Conservation (phyloP, 1,140 invertebrate genomes). For the Diorhabda carinulata region DNA sequence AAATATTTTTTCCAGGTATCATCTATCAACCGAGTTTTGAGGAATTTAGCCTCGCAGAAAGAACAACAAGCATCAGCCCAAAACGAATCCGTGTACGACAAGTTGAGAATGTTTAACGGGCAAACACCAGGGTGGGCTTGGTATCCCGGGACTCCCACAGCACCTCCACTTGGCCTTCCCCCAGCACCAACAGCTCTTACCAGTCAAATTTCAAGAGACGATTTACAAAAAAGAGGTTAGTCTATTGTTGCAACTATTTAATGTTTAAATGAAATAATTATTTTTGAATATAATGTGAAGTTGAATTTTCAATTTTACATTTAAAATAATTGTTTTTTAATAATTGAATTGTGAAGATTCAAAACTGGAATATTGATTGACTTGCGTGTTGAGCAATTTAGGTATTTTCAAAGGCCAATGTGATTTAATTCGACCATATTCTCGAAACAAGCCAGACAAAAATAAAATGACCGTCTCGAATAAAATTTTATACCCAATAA, state of each 20-base stretch:
- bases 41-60: constrained; percentile 90
- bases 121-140: constrained; percentile 53
- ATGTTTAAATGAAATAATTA: too few species aligned
- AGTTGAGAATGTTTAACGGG: constrained; percentile 77
- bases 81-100: constrained; percentile 77
- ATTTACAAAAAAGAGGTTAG: constrained; percentile 64
- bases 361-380: too few species aligned
- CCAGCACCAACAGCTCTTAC: constrained; percentile 46
- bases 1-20: constrained; percentile 69
- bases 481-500: constrained; percentile 1
- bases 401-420: neutral
- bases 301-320: too few species aligned
- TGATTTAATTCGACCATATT: neutral
- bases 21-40: constrained; percentile 96
- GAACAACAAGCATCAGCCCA: constrained; percentile 62
- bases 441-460: neutral
- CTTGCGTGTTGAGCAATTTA: neutral
- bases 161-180: constrained; percentile 47
- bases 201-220: constrained; percentile 54
- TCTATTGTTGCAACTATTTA: neutral
- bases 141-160: constrained; percentile 46
- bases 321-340: too few species aligned
- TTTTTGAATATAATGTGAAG: too few species aligned
- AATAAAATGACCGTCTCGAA: constrained; percentile 2
- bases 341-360: too few species aligned